phyloP scores from a whole-genome alignment of 2,113 vertebrate species.

The Plecturocebus donacophilus region DNA sequence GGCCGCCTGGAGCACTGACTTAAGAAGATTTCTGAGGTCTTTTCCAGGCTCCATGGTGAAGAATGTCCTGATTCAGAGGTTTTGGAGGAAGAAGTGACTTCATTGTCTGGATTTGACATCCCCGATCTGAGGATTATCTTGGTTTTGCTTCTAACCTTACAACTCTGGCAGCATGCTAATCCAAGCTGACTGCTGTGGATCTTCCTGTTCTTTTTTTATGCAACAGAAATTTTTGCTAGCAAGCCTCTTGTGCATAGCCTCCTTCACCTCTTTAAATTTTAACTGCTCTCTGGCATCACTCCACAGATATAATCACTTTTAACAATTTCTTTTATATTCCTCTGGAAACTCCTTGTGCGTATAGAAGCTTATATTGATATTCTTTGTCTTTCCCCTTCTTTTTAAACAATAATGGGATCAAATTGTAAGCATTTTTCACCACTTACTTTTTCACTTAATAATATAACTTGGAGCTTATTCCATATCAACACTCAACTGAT shows the following conservation, averaged over 20 bases:
- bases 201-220: constrained; percentile 51
- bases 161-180: not conserved
- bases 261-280: constrained; percentile 16
- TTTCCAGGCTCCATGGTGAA: not conserved
- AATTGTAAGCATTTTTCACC: not conserved
- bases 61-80: not conserved
- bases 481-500: not conserved
- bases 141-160: constrained; percentile 22
- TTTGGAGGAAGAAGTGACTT: not conserved
- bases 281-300: not conserved
- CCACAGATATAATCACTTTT: constrained; percentile 29
- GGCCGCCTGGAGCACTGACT: not conserved
- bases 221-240: constrained; percentile 17
- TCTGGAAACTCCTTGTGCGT: not conserved
- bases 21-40: not conserved
- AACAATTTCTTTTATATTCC: constrained; percentile 33
- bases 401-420: not conserved
- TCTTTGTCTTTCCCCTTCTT: not conserved
- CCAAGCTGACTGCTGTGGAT: not conserved
- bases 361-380: not conserved
- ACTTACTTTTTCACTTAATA: not conserved
- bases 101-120: not conserved
- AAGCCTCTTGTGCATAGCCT: not conserved
- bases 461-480: not conserved
- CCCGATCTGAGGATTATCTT: not conserved